Evolutionary conservation across 2,888 invertebrate genomes (phyloP).

Genomic region (Stenodera caucasica): DNA sequence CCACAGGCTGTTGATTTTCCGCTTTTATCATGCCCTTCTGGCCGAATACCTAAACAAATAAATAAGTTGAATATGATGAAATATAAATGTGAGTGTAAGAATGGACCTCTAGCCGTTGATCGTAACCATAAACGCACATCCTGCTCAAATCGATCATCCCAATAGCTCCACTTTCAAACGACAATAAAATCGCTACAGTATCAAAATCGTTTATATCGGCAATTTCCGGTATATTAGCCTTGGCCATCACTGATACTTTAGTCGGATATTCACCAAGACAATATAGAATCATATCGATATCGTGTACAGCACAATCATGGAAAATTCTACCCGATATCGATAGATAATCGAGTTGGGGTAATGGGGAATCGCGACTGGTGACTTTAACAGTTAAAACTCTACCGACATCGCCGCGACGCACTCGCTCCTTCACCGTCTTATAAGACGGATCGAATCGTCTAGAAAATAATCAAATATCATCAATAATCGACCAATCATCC

Average conservation of each 20-base stretch:
- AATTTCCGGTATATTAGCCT: conserved; percentile 63
- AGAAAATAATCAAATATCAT: conserved; percentile 17
- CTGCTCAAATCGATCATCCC: conserved; percentile 67
- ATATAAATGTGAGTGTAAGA: background rate
- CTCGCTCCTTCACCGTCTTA: conserved; percentile 56
- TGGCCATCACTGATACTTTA: conserved; percentile 60
- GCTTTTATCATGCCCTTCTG: conserved; percentile 62
- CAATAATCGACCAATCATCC: background rate
- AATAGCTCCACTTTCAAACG: conserved; percentile 66
- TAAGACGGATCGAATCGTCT: conserved; percentile 69
- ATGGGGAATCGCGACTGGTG: conserved; percentile 66
- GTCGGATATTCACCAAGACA: conserved; percentile 64
- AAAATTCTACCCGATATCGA: conserved; percentile 67
- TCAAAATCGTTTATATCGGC: conserved; percentile 66
- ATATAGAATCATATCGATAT: conserved; percentile 69
- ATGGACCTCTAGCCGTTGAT: conserved; percentile 64
- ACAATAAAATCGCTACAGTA: conserved; percentile 62
- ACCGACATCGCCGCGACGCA: conserved; percentile 63
- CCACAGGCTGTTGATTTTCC: conserved; percentile 60
- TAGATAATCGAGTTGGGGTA: conserved; percentile 65
- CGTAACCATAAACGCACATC: conserved; percentile 67
- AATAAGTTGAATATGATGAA: background rate
- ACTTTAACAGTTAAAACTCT: conserved; percentile 66
- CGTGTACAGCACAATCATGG: conserved; percentile 71
- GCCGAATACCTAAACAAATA: conserved; percentile 57